phyloP scores from a whole-genome alignment of 2,797 vertebrate genomes.

The Botia almorhae region DNA sequence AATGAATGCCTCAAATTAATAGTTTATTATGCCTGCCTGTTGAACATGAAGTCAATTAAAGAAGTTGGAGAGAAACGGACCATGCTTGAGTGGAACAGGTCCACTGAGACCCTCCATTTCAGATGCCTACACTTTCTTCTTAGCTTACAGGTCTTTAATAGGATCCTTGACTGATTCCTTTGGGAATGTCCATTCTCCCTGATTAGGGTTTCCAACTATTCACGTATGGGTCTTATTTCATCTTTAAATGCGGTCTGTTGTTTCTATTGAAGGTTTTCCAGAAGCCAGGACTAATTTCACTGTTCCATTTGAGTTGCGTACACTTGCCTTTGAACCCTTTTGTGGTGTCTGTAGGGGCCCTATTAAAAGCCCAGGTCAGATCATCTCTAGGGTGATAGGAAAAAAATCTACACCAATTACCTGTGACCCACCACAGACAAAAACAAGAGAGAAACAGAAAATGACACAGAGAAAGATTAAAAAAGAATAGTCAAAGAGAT shows the following conservation, averaged over 20 bases:
- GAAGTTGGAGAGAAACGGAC: conserved; percentile 40
- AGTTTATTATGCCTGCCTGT: conserved; percentile 48
- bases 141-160: conserved; percentile 45
- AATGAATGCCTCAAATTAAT: conserved; percentile 51
- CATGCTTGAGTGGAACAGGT: conserved; percentile 41
- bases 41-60: conserved; percentile 56
- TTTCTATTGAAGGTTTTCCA: conserved; percentile 47
- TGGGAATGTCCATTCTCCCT: conserved; percentile 58
- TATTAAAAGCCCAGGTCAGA: conserved; percentile 58
- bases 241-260: conserved; percentile 53
- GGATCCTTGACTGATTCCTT: conserved; percentile 45
- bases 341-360: conserved; percentile 57
- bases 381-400: conserved; percentile 60
- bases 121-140: conserved; percentile 50
- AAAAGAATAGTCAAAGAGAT: not conserved
- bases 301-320: conserved; percentile 38
- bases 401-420: conserved; percentile 65
- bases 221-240: conserved; percentile 54
- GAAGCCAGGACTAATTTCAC: conserved; percentile 49
- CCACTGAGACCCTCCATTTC: conserved; percentile 46
- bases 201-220: conserved; percentile 61
- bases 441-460: conserved; percentile 62
- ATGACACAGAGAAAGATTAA: conserved; percentile 50
- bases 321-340: conserved; percentile 55
- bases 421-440: conserved; percentile 68